Evolutionary conservation across 2,888 invertebrate species (phyloP), one percentile per base, ranked within the genome.

Genomic region (Drosophila emarginata): DNA sequence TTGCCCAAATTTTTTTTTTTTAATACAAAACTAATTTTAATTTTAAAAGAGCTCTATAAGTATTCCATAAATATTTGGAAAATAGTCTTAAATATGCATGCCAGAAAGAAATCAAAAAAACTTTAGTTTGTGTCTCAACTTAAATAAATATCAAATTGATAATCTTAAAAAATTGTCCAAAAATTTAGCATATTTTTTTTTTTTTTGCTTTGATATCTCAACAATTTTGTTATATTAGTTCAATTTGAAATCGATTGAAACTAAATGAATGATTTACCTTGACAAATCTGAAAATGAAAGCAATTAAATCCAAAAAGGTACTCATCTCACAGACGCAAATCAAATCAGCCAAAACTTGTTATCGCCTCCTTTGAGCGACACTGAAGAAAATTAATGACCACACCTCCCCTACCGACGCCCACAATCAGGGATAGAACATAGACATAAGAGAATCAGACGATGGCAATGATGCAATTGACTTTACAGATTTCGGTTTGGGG

Each of bases 341-440:
- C 86, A 83, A 83, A 83, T 86, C 82, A 83, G 74, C 78, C 72
- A 74, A 83, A 86, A 83, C 82, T 86, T 83, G 80, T 83, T 83
- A 86, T 83, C 82, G 82, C 82, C 82, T 83, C 82, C 84, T 82
- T 83, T 86, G 82, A 83, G 79, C 80, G 77, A 80, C 84, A 83
- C 84, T 74, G 64, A 79, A 86, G 82, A 77, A 83, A 83, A 83
- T 83, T 83, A 86, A 83, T 83, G 82, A 77, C 68, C 78, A 67
- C 68, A 75, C 81, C 39, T 14, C 58, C 5, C 23, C 23, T 4
- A 2, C 23, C 23, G n/a, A n/a, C 4, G 26, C 26, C 26, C 26
- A 26, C 21, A 14, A 62, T 28, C 54, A 54, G 6, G 18, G 9
- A n/a, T n/a, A n/a, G n/a, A n/a, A n/a, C 21, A 36, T 15, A 36